Base-by-base conservation (phyloP, 2,888 invertebrate species). In the Pyrocoelia pectoralis region DNA sequence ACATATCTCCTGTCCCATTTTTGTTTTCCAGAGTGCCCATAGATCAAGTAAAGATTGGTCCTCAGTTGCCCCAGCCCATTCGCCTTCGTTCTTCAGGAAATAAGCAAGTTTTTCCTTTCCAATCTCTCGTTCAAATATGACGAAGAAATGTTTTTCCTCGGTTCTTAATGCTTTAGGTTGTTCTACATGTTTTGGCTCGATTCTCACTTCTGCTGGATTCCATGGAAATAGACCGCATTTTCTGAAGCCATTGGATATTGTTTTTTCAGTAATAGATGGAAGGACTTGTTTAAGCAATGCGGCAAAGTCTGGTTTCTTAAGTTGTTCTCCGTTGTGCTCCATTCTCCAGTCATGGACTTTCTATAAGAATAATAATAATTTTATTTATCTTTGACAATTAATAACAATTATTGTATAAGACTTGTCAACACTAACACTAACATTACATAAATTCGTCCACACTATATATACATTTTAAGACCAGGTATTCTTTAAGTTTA, bases 231-330 rank as follows among this genome's bases (percentile, higher is more conserved):
- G 3, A 38, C 38, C 38, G 38, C 38, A 38, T 38, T 38, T 38
- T 38, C 10, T 38, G 38, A 38, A 38, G 10, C 38, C 12, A 38
- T 38, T 38, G n/a, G n/a, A n/a, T n/a, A n/a, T 38, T 38, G 12
- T 38, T 38, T 38, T 38, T 38, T 38, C 10, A 38, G 38, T 38
- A 38, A 38, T 38, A 38, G 38, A 38, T 38, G 38, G 38, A n/a
- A 38, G 12, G 38, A 38, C 38, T 38, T 38, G 38, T 38, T 38
- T 9, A 9, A 38, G 38, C 38, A 38, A 38, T 38, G 38, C 38
- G 38, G 38, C 38, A 38, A 38, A 38, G 38, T 24, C 8, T 24
- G 3, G 24, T 24, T 24, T 24, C 24, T 24, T 24, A 24, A 24
- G 24, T 24, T 24, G 38, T 38, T 2, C 38, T 38, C 38, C 38